These are phyloP conservation scores for Tupaia chinensis DNA, from an alignment of 2,113 vertebrate species.

Conservation along the genomic window DNA sequence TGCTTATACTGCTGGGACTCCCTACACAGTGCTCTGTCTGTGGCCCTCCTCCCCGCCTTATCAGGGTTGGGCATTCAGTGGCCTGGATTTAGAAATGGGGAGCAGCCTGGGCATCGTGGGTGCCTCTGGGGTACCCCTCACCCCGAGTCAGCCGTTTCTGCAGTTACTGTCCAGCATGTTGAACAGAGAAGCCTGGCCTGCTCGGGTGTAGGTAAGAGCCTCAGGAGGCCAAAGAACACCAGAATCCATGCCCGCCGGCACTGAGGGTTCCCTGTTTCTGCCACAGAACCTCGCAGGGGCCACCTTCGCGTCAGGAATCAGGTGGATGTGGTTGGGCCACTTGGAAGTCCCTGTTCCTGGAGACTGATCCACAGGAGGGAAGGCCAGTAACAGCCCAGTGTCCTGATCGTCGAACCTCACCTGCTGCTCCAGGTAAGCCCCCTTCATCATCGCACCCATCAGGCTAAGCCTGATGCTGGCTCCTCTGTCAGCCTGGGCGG, in stretches of 20 bases:
- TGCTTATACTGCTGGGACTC: background rate
- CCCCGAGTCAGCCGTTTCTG: background rate
- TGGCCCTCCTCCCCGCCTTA: accelerated
- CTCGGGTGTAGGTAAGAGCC: conserved; percentile 30
- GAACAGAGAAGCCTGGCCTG: background rate
- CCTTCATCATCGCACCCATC: background rate
- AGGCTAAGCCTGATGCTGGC: background rate
- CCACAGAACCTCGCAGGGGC: conserved; percentile 57
- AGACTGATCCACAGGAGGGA: background rate
- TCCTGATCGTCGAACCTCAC: background rate
- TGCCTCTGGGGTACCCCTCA: background rate
- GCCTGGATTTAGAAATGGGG: background rate
- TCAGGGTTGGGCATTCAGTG: background rate
- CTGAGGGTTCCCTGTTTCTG: conserved; percentile 41
- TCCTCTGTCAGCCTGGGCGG: background rate
- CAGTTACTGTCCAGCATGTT: background rate
- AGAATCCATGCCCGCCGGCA: background rate
- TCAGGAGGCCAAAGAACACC: background rate
- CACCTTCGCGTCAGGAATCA: background rate
- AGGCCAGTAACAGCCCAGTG: background rate
- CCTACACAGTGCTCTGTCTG: background rate
- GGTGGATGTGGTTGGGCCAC: background rate
- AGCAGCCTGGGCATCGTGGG: background rate
- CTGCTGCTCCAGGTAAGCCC: conserved; percentile 64
- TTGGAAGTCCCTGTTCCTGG: background rate